phyloP scores from a whole-genome alignment of 1,140 invertebrate genomes.

The Eueides isabella region DNA sequence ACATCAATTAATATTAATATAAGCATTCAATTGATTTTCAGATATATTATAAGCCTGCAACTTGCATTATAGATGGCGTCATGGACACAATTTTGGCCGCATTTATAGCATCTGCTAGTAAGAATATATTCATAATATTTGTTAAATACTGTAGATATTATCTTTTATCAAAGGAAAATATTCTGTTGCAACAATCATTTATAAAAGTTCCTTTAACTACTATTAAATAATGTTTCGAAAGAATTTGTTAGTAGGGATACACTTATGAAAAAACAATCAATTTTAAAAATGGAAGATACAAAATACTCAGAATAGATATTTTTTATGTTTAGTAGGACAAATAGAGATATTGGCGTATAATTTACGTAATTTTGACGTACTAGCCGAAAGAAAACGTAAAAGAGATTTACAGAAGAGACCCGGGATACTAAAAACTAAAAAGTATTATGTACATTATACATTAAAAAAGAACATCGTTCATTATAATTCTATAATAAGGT shows the following conservation, averaged over 20 bases:
- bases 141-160: background rate
- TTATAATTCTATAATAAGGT: constrained; percentile 74
- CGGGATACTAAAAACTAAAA: constrained; percentile 29
- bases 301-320: constrained; percentile 10
- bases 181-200: no score
- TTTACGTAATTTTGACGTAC: constrained; percentile 66
- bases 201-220: no score
- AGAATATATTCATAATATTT: constrained; percentile 38
- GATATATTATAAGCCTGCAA: constrained; percentile 79
- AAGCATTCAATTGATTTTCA: constrained; percentile 39
- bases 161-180: no score
- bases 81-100: constrained; percentile 78
- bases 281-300: background rate
- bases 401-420: constrained; percentile 43
- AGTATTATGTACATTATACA: constrained; percentile 49
- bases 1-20: background rate
- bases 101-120: constrained; percentile 73
- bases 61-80: constrained; percentile 76
- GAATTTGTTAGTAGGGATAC: no score
- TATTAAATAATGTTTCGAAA: no score
- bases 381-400: constrained; percentile 58
- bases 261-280: no score
- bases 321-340: constrained; percentile 69
- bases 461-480: constrained; percentile 72
- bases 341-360: constrained; percentile 76